Base-by-base conservation (phyloP, 2,113 vertebrate species). In the Aphyosemion australe region DNA sequence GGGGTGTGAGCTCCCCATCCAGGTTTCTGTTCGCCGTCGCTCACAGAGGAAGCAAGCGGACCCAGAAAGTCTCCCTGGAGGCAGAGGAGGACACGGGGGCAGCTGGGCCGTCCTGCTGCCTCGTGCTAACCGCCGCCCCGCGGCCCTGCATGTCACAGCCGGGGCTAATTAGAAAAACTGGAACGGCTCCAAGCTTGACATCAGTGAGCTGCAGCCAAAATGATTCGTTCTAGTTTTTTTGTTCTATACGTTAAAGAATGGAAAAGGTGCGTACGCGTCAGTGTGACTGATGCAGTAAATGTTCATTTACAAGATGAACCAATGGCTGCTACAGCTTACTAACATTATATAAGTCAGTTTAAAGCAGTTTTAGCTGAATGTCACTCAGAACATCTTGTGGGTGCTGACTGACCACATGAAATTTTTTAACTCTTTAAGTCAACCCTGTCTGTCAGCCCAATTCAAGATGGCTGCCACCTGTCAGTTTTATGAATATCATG, bases 31-130 rank as follows among this genome's bases (percentile, higher is more conserved):
- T 66, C 41, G 26, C 65, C 10, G 16, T 49, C 43, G 12, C 43
- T 63, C 67, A 60, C 68, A 7, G 49, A 55, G 67, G 71, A 79
- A 65, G 74, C 82, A 61, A 26, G 65, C 2, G 46, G 69, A 69
- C 66, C 48, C 64, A 64, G 39, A 57, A 34, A 45, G 34, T 48
- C 42, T 50, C 74, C 73, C 69, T 48, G 7, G 77, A 59, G 79
- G 72, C 68, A 60, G 43, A 10, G 61, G 64, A 56, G 70, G 80
- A 80, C 76, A 76, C 61, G 3, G 46, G 88, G 77, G 80, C 85
- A 87, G 87, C 85, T 86, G 88, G 78, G 72, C 43, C 41, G 69
- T 74, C 79, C 83, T 52, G 41, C 73, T 65, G 75, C 83, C 72
- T 81, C 82, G 43, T 84, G 84, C 87, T 82, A 86, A 78, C 59